phyloP scores from a whole-genome alignment of 1,140 invertebrate species.

The Drosophila triauraria region DNA sequence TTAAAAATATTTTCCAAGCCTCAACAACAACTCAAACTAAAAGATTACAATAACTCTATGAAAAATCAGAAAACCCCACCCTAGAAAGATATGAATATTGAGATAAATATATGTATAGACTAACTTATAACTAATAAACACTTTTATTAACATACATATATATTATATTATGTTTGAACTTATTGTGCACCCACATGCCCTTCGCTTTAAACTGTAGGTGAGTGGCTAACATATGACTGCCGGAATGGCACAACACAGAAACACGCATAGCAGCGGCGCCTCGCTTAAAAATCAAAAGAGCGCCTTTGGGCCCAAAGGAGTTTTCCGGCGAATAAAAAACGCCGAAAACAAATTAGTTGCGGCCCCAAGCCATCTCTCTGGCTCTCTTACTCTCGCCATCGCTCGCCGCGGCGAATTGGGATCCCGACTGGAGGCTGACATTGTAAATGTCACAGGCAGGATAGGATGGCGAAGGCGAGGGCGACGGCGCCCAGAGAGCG shows the following conservation, averaged over 20 bases:
- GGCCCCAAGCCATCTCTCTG: slow-evolving; percentile 15
- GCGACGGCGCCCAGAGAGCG: slow-evolving; percentile 64
- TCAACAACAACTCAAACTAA: too few species aligned
- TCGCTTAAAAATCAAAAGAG: slow-evolving; percentile 67
- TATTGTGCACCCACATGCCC: background rate
- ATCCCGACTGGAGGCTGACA: slow-evolving; percentile 52
- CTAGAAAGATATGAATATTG: too few species aligned
- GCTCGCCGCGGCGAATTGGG: slow-evolving; percentile 33
- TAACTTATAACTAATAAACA: too few species aligned
- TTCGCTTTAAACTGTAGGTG: slow-evolving; percentile 2
- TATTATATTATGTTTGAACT: too few species aligned
- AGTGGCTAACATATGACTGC: slow-evolving; percentile 52
- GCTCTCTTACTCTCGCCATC: background rate
- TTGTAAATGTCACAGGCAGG: slow-evolving; percentile 71
- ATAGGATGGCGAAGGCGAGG: slow-evolving; percentile 12
- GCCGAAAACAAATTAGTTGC: slow-evolving; percentile 66
- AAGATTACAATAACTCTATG: too few species aligned
- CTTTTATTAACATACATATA: too few species aligned
- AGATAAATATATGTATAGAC: too few species aligned
- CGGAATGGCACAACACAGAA: slow-evolving; percentile 37
- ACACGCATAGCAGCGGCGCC: slow-evolving; percentile 22
- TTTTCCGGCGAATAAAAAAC: slow-evolving; percentile 37
- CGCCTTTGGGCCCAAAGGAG: slow-evolving; percentile 55
- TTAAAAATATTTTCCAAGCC: too few species aligned
- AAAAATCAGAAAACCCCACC: too few species aligned